Percentiles rank a stretch among this genome's conserved stretches.
Evolutionary conservation across 2,113 vertebrate species (phyloP).

Genomic region (Zosterops hypoxanthus): DNA sequence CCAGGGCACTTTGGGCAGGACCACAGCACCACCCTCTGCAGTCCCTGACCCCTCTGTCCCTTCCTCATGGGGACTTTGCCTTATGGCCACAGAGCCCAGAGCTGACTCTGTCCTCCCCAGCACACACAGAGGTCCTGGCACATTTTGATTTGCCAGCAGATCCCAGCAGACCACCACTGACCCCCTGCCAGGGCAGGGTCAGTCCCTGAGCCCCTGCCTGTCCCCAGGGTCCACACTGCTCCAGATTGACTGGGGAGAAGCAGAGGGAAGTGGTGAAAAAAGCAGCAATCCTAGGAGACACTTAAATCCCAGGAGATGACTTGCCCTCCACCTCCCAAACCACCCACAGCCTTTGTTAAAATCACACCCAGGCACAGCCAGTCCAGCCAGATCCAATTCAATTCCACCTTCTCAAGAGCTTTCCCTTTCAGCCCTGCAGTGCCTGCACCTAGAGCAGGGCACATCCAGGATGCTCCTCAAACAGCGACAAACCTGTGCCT

Average conservation of each 20-base stretch:
- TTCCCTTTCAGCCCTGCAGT: neutral
- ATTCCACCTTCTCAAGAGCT: neutral
- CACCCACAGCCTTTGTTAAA: neutral
- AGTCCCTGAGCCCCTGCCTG: neutral
- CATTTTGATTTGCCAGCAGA: neutral
- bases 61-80: neutral
- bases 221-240: neutral
- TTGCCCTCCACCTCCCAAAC: neutral
- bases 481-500: fast-evolving
- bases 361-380: neutral
- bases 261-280: neutral
- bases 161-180: neutral
- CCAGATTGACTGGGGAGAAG: neutral
- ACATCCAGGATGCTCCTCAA: neutral
- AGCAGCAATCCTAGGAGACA: neutral
- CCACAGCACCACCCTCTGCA: neutral
- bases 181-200: too few species aligned
- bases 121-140: fast-evolving
- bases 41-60: neutral
- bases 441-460: neutral
- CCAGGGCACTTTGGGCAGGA: neutral
- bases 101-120: fast-evolving
- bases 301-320: neutral
- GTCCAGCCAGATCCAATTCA: neutral
- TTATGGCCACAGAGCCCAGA: neutral